Evolutionary conservation across 2,888 invertebrate genomes (phyloP), one percentile per base, ranked within the genome.

Genomic region (Harpalus rufipes): DNA sequence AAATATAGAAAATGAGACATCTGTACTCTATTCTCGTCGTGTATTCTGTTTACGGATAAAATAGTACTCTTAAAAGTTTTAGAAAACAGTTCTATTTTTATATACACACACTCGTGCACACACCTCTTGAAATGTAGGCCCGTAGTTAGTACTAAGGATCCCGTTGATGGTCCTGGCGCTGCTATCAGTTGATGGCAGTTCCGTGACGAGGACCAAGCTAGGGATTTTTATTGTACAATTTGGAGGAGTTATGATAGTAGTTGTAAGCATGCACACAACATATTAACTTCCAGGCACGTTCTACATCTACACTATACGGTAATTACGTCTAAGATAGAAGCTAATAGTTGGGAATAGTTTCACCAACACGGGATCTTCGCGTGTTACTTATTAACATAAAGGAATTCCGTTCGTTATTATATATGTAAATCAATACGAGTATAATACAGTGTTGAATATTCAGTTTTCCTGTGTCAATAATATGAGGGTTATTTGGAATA

Each of bases 271-370:
- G 63, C 63, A 63, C 63, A 63, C 8, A 51, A 4, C 44, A 51
- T 51, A 51, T 51, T 51, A 51, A 51, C 44, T 51, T 51, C 44
- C 44, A 51, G 44, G 44, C 44, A 51, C 44, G 44, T 51, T 51
- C 44, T 12, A 51, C 10, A 51, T 12, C 44, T 12, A 12, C 44
- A 32, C 5, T 32, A 32, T 32, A 63, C 25, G 25, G 68, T 68
- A 68, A 68, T 68, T 68, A 68, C 32, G 32, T 63, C 21, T 63
- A 14, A 68, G 68, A 68, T 39, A 68, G 12, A n/a, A 39, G 39
- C 7, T 68, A 68, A 68, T 68, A 32, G 68, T n/a, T 32, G 12
- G 2, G 68, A 10, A n/a, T 59, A 16, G 59, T 59, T 59, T 59
- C 4, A 12, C 10, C 44, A 51, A 12, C 44, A 10, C 4, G 44